Conservation (phyloP, 2,113 vertebrate genomes). For the Brienomyrus longianalis region DNA sequence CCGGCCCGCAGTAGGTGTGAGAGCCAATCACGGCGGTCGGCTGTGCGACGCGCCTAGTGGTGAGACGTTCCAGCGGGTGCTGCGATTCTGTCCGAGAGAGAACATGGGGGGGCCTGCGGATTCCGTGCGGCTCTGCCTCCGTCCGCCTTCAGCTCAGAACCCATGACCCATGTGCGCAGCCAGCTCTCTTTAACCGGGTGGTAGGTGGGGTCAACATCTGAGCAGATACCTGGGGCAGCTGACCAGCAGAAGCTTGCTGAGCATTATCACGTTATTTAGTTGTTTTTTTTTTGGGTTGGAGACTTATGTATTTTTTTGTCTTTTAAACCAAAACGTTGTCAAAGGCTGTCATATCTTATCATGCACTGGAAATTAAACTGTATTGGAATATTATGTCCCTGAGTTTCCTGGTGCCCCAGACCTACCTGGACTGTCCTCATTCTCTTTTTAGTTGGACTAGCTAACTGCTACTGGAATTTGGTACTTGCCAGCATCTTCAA, state of each 20-base stretch:
- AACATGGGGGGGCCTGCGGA: not conserved
- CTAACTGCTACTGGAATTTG: conserved; percentile 37
- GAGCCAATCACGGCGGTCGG: not conserved
- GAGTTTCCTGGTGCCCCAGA: conserved; percentile 31
- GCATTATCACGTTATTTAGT: not conserved
- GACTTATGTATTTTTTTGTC: conserved; percentile 34
- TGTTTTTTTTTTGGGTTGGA: conserved; percentile 27
- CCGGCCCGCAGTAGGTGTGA: not conserved
- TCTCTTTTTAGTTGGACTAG: conserved; percentile 39
- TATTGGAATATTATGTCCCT: conserved; percentile 48
- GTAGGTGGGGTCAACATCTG: not conserved
- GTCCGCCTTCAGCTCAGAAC: not conserved
- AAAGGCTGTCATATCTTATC: conserved; percentile 47
- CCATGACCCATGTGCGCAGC: not conserved
- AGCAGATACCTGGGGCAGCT: not conserved
- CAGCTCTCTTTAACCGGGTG: not conserved
- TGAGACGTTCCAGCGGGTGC: not conserved
- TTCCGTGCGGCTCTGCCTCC: not conserved
- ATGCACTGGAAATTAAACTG: conserved; percentile 72
- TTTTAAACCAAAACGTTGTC: conserved; percentile 32
- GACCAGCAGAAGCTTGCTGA: not conserved
- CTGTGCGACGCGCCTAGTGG: not conserved
- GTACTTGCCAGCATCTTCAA: conserved; percentile 31
- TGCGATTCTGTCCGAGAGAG: not conserved
- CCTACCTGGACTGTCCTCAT: conserved; percentile 47